A percentile compares a stretch with the other conserved stretches of the same genome.
These are phyloP conservation scores for Brachyptera risi DNA, from an alignment of 2,888 invertebrate species.

Conservation along the genomic window DNA sequence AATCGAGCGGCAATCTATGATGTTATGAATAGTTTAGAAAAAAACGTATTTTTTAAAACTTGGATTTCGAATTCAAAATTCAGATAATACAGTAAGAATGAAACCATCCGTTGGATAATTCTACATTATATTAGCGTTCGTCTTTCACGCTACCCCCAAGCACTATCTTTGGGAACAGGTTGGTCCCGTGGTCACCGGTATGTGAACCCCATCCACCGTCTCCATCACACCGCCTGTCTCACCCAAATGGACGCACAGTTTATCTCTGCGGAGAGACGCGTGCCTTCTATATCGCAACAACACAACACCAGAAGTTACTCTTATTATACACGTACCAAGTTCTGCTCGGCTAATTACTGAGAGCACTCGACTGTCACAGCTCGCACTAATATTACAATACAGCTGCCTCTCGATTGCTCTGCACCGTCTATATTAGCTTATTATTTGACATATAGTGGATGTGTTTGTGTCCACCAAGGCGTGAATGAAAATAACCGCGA, in stretches of 20 bases:
- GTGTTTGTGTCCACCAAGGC: background rate
- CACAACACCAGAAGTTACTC: constrained; percentile 9
- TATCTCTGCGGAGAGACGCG: constrained; percentile 20
- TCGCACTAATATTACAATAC: background rate
- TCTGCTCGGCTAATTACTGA: constrained; percentile 26
- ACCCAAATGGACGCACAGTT: background rate
- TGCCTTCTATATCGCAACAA: constrained; percentile 1
- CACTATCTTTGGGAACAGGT: constrained; percentile 19
- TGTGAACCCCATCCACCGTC: constrained; percentile 10
- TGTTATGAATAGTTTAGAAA: no score
- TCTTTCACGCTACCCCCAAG: background rate
- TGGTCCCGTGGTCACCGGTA: constrained; percentile 26
- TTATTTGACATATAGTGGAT: background rate
- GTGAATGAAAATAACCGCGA: no score
- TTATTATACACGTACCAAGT: constrained; percentile 20
- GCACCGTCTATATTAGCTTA: background rate
- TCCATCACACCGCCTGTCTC: background rate
- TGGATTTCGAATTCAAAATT: no score
- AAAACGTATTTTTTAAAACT: no score
- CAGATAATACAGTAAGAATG: no score
- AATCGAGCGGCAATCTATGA: no score
- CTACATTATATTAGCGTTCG: no score
- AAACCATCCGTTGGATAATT: no score
- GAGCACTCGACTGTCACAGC: constrained; percentile 25
- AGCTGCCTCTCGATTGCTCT: background rate